phyloP scores from a whole-genome alignment of 2,888 invertebrate genomes.

The Drosophila lutescens region DNA sequence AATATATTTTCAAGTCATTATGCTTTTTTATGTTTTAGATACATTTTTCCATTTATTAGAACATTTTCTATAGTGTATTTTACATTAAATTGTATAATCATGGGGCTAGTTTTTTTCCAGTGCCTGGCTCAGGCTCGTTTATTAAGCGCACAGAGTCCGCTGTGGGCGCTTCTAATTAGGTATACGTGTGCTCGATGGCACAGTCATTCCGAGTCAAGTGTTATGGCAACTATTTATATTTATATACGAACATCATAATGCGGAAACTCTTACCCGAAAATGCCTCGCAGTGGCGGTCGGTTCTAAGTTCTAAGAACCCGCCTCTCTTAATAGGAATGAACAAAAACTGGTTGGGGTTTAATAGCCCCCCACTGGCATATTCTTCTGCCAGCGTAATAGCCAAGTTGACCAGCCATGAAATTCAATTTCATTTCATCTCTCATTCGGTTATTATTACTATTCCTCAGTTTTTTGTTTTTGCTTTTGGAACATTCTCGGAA shows the following conservation, averaged over 20 bases:
- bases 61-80: no score
- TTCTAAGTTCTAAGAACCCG: slow-evolving; percentile 66
- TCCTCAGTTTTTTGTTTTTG: background rate
- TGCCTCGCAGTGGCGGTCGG: slow-evolving; percentile 30
- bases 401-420: slow-evolving; percentile 60
- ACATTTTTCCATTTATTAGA: no score
- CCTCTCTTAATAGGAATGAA: slow-evolving; percentile 63
- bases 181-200: slow-evolving; percentile 20
- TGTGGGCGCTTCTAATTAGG: slow-evolving; percentile 43
- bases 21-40: no score
- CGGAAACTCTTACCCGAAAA: slow-evolving; percentile 62
- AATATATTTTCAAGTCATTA: no score
- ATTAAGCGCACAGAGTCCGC: slow-evolving; percentile 48
- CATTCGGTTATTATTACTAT: slow-evolving; percentile 24
- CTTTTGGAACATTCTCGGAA: slow-evolving; percentile 58
- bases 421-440: slow-evolving; percentile 65
- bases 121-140: slow-evolving; percentile 40
- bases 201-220: slow-evolving; percentile 41
- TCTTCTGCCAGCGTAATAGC: slow-evolving; percentile 64
- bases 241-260: slow-evolving; percentile 51
- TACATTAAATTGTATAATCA: background rate
- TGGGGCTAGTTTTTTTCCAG: background rate
- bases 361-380: slow-evolving; percentile 44
- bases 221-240: slow-evolving; percentile 54
- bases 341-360: slow-evolving; percentile 68